phyloP scores from a whole-genome alignment of 2,113 vertebrate species.

The Chaetops frenatus region DNA sequence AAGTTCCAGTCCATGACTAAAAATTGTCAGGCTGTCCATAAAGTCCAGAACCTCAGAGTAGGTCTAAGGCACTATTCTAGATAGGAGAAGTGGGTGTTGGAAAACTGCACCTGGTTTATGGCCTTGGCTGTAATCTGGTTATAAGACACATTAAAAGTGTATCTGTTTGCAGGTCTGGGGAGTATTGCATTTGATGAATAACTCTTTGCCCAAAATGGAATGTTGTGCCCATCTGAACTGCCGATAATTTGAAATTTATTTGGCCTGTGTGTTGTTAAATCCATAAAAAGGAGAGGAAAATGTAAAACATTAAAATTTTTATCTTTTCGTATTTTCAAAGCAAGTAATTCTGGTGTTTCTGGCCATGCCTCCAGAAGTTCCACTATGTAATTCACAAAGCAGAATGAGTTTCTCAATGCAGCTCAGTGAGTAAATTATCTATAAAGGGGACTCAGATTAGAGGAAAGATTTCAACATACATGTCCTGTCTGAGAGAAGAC shows the following conservation, averaged over 20 bases:
- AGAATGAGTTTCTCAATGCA: not conserved
- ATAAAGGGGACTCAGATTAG: not conserved
- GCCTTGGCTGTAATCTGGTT: not conserved
- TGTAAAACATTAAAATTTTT: not conserved
- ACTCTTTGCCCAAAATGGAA: not conserved
- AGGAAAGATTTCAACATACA: not conserved
- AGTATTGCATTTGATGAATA: not conserved
- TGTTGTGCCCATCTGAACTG: not conserved
- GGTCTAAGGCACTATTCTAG: not conserved
- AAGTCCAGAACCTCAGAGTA: not conserved
- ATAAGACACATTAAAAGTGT: not conserved
- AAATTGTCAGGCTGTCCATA: not conserved
- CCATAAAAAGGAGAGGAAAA: not conserved
- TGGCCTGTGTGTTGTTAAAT: accelerated
- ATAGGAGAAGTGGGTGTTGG: not conserved
- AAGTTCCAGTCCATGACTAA: not conserved
- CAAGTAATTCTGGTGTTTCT: not conserved
- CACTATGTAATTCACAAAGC: not conserved
- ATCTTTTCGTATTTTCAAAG: not conserved
- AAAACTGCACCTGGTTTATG: not conserved
- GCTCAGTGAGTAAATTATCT: not conserved
- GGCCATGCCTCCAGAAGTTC: not conserved
- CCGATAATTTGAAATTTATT: not conserved
- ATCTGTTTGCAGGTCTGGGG: not conserved
- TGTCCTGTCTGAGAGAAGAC: not conserved